These are phyloP conservation scores for Planiliza haematocheilus DNA, from an alignment of 2,113 vertebrate genomes.

Conservation along the genomic window DNA sequence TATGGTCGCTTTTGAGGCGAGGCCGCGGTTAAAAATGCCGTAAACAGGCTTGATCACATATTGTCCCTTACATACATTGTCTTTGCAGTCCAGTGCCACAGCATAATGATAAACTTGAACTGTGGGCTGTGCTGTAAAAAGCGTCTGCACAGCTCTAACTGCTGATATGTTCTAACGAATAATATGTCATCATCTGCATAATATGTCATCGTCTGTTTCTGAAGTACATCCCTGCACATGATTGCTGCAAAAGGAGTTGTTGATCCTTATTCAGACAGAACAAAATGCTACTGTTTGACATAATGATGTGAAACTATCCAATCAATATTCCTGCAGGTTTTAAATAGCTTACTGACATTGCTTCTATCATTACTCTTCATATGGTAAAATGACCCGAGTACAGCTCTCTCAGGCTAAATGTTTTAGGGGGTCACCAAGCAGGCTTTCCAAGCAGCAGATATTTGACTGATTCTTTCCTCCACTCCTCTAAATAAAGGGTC, in stretches of 20 bases:
- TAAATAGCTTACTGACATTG: conserved; percentile 13
- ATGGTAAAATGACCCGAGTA: conserved; percentile 1
- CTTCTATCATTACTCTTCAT: conserved; percentile 18
- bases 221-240: neutral
- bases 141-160: no score
- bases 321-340: no score
- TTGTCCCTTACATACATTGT: no score
- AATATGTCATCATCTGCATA: neutral
- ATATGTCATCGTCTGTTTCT: neutral
- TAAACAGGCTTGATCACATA: no score
- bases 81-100: no score
- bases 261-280: neutral
- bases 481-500: conserved; percentile 41
- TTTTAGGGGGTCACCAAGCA: conserved; percentile 15
- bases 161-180: neutral
- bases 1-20: no score
- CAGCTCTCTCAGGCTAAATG: conserved; percentile 13
- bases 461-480: conserved; percentile 40
- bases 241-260: neutral
- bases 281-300: neutral
- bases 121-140: no score
- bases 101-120: no score
- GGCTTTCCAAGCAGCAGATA: conserved; percentile 28
- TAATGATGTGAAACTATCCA: conserved; percentile 2
- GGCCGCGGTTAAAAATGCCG: no score